These are phyloP conservation scores for Gibbula magus DNA, from an alignment of 2,888 invertebrate species.

Conservation along the genomic window DNA sequence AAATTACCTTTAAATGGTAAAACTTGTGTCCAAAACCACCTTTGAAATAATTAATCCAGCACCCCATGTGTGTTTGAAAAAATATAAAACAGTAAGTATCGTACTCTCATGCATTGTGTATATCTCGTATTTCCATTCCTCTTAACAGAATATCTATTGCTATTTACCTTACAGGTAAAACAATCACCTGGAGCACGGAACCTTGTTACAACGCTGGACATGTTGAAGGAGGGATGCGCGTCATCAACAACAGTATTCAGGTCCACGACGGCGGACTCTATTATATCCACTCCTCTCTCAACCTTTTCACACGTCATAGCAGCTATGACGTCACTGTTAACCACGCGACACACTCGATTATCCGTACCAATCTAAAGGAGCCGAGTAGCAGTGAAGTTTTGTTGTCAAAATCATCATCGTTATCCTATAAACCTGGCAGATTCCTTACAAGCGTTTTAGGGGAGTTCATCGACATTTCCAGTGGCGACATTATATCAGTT, in stretches of 20 bases:
- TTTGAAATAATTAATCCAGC: no score
- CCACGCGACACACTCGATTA: not conserved
- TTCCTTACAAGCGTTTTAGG: no score
- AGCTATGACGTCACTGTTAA: not conserved
- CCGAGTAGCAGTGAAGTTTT: not conserved
- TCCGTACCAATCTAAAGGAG: not conserved
- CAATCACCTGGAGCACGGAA: not conserved
- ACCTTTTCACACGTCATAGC: not conserved
- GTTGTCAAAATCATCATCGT: not conserved
- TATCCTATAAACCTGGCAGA: no score
- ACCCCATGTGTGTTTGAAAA: no score
- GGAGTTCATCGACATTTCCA: no score
- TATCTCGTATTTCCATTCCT: no score
- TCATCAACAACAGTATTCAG: not conserved
- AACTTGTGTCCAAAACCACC: no score
- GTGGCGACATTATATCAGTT: no score
- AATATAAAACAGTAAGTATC: no score
- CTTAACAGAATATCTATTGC: no score
- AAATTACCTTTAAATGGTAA: no score
- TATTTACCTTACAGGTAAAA: not conserved
- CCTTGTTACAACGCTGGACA: not conserved
- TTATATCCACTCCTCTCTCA: not conserved
- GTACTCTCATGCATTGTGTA: no score
- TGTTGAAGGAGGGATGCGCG: not conserved
- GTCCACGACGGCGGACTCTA: not conserved